Conservation (phyloP, 2,888 invertebrate species). For the Cantharis nigra region DNA sequence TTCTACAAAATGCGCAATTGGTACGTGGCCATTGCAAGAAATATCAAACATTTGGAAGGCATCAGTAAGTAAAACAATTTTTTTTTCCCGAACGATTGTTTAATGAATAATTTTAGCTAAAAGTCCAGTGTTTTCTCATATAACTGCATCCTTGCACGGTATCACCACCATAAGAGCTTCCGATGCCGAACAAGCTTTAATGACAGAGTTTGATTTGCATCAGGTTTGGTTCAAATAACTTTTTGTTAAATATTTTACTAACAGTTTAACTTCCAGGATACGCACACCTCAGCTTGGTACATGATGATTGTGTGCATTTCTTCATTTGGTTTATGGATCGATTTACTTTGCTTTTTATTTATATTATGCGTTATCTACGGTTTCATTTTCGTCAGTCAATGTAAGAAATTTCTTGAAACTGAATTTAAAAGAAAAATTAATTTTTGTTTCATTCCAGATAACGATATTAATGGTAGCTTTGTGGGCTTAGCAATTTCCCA, state of each 20-base stretch:
- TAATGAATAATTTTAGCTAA: constrained; percentile 64
- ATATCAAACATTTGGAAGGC: constrained; percentile 67
- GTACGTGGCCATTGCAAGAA: constrained; percentile 71
- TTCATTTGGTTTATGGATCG: constrained; percentile 69
- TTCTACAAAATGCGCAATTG: constrained; percentile 67
- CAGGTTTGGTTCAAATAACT: constrained; percentile 50
- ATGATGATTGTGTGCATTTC: constrained; percentile 64
- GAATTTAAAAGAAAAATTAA: background rate
- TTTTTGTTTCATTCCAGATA: constrained; percentile 13
- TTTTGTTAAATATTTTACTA: background rate
- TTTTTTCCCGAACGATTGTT: background rate
- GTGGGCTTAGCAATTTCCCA: constrained; percentile 73
- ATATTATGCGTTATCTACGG: constrained; percentile 65
- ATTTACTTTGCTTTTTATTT: constrained; percentile 65
- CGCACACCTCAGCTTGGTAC: constrained; percentile 69
- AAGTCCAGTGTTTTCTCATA: constrained; percentile 87
- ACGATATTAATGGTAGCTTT: constrained; percentile 58
- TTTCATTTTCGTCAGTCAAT: constrained; percentile 61
- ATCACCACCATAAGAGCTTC: constrained; percentile 83
- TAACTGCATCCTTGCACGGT: constrained; percentile 80
- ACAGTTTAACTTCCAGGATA: constrained; percentile 50
- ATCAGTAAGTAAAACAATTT: constrained; percentile 50
- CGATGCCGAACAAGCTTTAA: constrained; percentile 69
- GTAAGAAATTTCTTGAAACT: constrained; percentile 48
- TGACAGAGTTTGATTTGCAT: constrained; percentile 69